phyloP scores from a whole-genome alignment of 2,113 vertebrate species.

The Archilochus colubris region DNA sequence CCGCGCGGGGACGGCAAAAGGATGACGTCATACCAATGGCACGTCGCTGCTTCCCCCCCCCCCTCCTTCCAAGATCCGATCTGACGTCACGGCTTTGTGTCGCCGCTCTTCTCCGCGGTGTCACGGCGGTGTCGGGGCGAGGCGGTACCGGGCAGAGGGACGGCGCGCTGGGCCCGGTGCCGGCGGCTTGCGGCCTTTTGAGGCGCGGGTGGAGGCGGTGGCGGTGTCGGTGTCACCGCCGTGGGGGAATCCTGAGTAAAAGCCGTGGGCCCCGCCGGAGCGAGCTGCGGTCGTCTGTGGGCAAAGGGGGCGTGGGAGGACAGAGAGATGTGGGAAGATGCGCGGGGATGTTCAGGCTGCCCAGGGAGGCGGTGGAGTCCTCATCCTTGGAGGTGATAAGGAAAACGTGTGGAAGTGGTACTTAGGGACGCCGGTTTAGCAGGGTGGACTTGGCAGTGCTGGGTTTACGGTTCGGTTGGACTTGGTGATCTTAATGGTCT shows the following conservation, averaged over 20 bases:
- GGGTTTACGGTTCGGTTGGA: no score
- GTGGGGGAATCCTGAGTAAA: rapidly evolving
- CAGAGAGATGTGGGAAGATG: not conserved
- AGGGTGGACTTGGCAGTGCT: not conserved
- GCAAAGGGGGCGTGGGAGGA: not conserved
- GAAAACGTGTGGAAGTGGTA: no score
- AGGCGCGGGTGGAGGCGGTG: not conserved
- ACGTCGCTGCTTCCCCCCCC: not conserved
- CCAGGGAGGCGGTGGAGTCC: no score
- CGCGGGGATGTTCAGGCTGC: no score
- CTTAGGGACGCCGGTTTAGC: no score
- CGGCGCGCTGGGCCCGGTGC: not conserved
- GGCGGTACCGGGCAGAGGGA: not conserved
- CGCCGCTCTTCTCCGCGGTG: not conserved
- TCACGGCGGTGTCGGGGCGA: not conserved
- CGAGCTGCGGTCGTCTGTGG: not conserved
- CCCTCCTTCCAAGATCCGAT: not conserved
- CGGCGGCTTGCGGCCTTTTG: not conserved
- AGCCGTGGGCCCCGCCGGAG: not conserved
- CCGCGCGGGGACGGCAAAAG: not conserved
- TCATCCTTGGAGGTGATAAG: no score
- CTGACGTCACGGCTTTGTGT: not conserved
- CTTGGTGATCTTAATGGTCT: no score
- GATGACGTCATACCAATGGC: not conserved
- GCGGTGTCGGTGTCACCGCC: not conserved